Percentiles rank a stretch among this genome's conserved stretches.
phyloP scores from a whole-genome alignment of 2,888 invertebrate species.

The Leucophenga maculata region DNA sequence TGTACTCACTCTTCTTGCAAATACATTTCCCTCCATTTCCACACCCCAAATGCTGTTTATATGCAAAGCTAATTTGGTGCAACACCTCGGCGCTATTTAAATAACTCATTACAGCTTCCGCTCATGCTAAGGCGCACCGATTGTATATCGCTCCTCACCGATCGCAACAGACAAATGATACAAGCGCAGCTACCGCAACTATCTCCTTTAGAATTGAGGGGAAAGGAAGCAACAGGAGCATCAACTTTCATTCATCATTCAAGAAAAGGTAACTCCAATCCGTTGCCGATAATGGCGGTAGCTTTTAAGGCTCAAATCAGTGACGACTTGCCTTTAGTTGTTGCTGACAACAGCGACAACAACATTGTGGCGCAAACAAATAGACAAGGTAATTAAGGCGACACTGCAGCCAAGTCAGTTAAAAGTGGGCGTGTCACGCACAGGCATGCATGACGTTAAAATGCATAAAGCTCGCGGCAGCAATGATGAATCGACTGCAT shows the following conservation, averaged over 20 bases:
- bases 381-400: constrained; percentile 63
- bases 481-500: constrained; percentile 18
- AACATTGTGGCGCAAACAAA: constrained; percentile 35
- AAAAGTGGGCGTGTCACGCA: constrained; percentile 54
- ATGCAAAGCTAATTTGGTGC: background rate
- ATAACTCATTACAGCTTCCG: constrained; percentile 65
- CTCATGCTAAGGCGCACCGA: constrained; percentile 42
- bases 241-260: constrained; percentile 25
- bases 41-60: too few species aligned
- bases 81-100: constrained; percentile 39
- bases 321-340: too few species aligned
- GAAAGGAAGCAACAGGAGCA: too few species aligned
- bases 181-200: constrained; percentile 8
- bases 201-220: background rate
- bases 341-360: too few species aligned
- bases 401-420: constrained; percentile 49
- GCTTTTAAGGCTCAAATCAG: constrained; percentile 2
- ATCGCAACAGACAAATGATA: constrained; percentile 55
- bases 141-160: constrained; percentile 25
- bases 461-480: constrained; percentile 26
- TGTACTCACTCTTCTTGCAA: too few species aligned
- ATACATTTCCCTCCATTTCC: too few species aligned
- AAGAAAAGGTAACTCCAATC: constrained; percentile 27
- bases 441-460: constrained; percentile 49
- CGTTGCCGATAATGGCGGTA: constrained; percentile 20